Evolutionary conservation across 2,113 vertebrate genomes (phyloP).

Genomic region (Phyllostomus hastatus): DNA sequence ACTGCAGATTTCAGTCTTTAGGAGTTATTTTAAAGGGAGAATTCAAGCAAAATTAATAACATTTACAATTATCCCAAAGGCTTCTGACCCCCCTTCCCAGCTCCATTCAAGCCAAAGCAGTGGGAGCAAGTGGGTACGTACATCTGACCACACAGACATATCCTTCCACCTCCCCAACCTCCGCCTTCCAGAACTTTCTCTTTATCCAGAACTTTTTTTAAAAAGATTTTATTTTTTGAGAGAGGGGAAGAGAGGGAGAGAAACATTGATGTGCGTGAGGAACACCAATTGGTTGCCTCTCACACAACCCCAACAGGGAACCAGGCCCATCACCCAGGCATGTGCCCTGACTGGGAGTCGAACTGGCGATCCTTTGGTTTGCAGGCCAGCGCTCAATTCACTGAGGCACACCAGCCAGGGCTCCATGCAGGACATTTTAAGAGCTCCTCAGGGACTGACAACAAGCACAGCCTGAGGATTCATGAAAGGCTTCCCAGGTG

Average conservation of each 20-base stretch:
- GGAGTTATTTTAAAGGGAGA: neutral
- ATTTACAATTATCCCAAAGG: neutral
- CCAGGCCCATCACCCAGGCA: no score
- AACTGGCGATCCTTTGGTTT: no score
- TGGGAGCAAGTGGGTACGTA: neutral
- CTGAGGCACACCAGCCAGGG: no score
- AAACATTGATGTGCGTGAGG: no score
- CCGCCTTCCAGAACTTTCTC: neutral
- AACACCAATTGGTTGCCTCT: no score
- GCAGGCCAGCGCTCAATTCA: no score
- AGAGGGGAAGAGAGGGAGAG: no score
- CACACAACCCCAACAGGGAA: no score
- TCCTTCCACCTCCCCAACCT: neutral
- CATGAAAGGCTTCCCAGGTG: neutral
- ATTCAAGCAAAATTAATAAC: neutral
- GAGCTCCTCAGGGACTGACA: neutral
- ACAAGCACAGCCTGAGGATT: neutral
- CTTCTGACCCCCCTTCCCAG: neutral
- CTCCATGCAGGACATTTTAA: neutral
- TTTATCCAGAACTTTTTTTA: neutral
- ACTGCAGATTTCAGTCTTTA: neutral
- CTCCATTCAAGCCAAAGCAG: neutral
- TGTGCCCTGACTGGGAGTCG: no score
- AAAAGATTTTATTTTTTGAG: no score
- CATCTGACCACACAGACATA: neutral